Percentiles rank a stretch among this genome's conserved stretches.
Evolutionary conservation across 1,140 invertebrate species (phyloP).

Genomic region (Cyclina sinensis): DNA sequence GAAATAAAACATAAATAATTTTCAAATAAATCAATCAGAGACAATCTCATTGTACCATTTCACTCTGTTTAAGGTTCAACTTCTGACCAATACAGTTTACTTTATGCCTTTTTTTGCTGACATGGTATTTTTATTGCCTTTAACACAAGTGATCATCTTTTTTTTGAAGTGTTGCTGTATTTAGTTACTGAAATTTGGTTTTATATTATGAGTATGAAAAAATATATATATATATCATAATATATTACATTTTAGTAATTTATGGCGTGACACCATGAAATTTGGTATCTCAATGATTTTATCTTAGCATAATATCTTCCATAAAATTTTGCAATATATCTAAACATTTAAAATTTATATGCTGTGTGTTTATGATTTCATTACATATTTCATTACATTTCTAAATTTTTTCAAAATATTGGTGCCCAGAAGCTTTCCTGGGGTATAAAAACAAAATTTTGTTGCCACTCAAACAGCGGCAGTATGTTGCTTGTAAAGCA

Average conservation of each 20-base stretch:
- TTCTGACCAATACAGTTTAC: neutral
- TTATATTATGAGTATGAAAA: too few species aligned
- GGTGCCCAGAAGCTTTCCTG: too few species aligned
- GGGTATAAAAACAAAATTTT: too few species aligned
- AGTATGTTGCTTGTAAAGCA: too few species aligned
- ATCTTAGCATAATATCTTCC: slow-evolving; percentile 9
- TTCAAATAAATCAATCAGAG: slow-evolving; percentile 14
- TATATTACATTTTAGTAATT: neutral
- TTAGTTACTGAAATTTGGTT: too few species aligned
- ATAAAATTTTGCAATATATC: slow-evolving; percentile 19
- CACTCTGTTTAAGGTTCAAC: neutral
- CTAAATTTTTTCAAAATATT: too few species aligned
- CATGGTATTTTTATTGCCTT: neutral
- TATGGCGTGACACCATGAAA: neutral
- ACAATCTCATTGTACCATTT: neutral
- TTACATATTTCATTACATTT: too few species aligned
- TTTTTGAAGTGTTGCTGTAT: slow-evolving; percentile 4
- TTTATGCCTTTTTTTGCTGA: neutral
- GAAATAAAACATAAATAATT: neutral
- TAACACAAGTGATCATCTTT: neutral
- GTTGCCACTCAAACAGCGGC: too few species aligned
- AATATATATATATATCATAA: too few species aligned
- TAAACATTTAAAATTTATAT: neutral
- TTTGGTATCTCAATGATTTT: slow-evolving; percentile 20
- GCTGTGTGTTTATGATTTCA: too few species aligned